Evolutionary conservation across 2,888 invertebrate species (phyloP).

Genomic region (Trichopoda pennipes): DNA sequence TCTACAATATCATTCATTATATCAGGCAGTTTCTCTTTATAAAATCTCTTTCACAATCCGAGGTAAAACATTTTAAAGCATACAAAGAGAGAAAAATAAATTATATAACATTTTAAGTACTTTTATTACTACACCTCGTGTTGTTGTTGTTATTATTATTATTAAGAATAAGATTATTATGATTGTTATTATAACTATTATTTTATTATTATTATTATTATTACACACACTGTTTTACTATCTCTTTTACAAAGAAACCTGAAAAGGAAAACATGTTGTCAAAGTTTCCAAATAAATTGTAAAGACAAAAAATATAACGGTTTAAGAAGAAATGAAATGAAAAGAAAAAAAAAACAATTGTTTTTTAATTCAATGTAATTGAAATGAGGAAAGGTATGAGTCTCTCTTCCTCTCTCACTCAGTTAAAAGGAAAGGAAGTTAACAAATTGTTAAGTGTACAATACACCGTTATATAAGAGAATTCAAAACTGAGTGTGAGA

Average conservation of each 20-base stretch:
- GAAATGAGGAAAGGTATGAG: constrained; percentile 57
- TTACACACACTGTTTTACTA: constrained; percentile 18
- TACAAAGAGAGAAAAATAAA: no score
- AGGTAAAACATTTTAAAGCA: no score
- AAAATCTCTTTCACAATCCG: no score
- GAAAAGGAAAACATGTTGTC: constrained; percentile 44
- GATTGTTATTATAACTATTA: not conserved
- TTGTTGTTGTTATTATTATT: constrained; percentile 27
- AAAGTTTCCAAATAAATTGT: constrained; percentile 46
- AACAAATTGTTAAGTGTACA: constrained; percentile 27
- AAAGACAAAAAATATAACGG: constrained; percentile 23
- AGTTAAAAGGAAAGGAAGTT: constrained; percentile 54
- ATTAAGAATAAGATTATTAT: not conserved
- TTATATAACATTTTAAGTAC: no score
- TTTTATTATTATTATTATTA: constrained; percentile 21
- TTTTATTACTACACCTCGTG: no score
- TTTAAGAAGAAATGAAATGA: constrained; percentile 28
- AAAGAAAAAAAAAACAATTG: constrained; percentile 13
- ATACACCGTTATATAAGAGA: constrained; percentile 6
- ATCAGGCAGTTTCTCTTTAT: no score
- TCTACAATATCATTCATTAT: no score
- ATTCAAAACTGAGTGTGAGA: not conserved
- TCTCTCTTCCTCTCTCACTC: not conserved
- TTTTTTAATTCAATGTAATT: constrained; percentile 47
- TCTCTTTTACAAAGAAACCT: constrained; percentile 7